These are phyloP conservation scores for Ivindomyrus marchei DNA, from an alignment of 2,113 vertebrate species.

Conservation along the genomic window DNA sequence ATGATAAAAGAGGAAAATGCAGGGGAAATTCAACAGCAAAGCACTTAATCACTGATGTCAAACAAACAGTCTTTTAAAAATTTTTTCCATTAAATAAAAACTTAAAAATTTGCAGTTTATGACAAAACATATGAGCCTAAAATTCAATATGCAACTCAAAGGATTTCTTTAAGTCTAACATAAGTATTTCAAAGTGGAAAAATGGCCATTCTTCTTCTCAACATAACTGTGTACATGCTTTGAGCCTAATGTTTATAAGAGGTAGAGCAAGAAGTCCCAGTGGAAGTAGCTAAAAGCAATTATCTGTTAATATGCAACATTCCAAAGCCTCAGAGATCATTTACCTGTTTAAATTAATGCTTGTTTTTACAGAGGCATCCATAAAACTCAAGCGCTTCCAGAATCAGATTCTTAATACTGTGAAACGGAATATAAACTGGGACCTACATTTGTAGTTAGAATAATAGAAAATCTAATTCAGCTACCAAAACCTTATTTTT, in stretches of 20 bases:
- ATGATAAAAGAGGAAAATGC: not conserved
- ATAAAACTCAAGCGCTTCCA: not conserved
- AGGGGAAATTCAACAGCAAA: not conserved
- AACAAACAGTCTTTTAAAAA: not conserved
- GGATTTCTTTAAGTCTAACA: not conserved
- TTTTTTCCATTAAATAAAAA: slow-evolving; percentile 9
- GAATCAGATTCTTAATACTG: not conserved
- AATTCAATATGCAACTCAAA: not conserved
- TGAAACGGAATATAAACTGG: not conserved
- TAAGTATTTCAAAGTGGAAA: slow-evolving; percentile 2
- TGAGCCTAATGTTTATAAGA: not conserved
- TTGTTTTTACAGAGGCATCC: not conserved
- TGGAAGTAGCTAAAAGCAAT: not conserved
- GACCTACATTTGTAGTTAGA: slow-evolving; percentile 18
- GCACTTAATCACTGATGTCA: not conserved
- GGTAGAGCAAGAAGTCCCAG: not conserved
- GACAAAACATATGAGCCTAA: slow-evolving; percentile 1
- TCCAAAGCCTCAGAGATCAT: not conserved
- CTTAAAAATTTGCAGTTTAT: not conserved
- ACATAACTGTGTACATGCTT: not conserved
- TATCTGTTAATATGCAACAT: not conserved
- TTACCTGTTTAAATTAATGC: not conserved
- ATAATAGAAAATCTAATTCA: slow-evolving; percentile 16
- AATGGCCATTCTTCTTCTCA: not conserved
- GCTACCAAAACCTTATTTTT: slow-evolving; percentile 15